phyloP scores from a whole-genome alignment of 2,797 vertebrate genomes.

The Acipenser ruthenus region DNA sequence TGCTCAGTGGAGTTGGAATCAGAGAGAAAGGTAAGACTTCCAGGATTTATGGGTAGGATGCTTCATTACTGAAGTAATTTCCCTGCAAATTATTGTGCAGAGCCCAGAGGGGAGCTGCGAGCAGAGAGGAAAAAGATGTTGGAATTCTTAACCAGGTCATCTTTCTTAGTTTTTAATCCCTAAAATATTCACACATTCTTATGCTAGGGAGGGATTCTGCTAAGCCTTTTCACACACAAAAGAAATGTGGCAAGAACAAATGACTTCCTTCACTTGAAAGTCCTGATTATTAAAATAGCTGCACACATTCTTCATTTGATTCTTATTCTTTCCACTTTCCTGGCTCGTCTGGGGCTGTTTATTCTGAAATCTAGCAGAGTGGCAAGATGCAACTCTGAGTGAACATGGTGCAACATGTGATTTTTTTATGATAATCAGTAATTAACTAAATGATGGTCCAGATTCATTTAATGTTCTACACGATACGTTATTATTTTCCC shows the following conservation, averaged over 20 bases:
- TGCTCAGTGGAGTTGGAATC: slow-evolving; percentile 48
- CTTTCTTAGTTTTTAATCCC: slow-evolving; percentile 47
- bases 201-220: slow-evolving; percentile 32
- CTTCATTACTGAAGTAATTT: slow-evolving; percentile 80
- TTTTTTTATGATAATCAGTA: too few species aligned
- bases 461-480: too few species aligned
- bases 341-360: not conserved
- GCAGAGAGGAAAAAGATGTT: slow-evolving; percentile 30
- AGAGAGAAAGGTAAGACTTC: slow-evolving; percentile 54
- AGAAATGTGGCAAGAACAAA: too few species aligned
- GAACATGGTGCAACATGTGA: too few species aligned
- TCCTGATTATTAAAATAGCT: too few species aligned
- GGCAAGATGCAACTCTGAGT: not conserved
- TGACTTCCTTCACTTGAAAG: too few species aligned
- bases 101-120: slow-evolving; percentile 45
- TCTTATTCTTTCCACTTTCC: too few species aligned
- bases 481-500: too few species aligned
- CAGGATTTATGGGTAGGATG: slow-evolving; percentile 73
- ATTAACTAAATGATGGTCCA: too few species aligned
- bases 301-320: too few species aligned
- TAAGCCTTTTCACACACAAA: too few species aligned
- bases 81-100: slow-evolving; percentile 70
- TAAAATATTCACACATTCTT: slow-evolving; percentile 21
- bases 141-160: slow-evolving; percentile 67
- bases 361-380: not conserved